Conservation (phyloP, 2,797 vertebrate species). For the Pristis pectinata region DNA sequence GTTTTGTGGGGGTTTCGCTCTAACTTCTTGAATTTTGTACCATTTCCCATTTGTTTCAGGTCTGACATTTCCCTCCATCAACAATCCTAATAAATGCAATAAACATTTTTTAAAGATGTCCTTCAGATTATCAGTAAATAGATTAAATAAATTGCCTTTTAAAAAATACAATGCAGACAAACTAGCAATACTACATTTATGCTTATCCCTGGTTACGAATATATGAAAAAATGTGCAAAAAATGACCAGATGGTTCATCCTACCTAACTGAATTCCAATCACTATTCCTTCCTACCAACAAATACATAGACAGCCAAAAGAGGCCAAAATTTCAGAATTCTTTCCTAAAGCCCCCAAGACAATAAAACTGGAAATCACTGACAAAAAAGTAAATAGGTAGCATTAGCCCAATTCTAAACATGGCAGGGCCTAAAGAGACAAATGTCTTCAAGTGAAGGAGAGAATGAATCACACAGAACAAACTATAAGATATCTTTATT, state of each 20-base stretch:
- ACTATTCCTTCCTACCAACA: too few relatives aligned
- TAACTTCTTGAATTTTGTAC: conserved; percentile 47
- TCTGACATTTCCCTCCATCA: conserved; percentile 53
- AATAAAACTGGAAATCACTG: neutral
- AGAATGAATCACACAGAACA: too few relatives aligned
- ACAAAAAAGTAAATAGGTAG: neutral
- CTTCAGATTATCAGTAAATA: neutral
- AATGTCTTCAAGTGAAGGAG: too few relatives aligned
- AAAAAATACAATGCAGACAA: neutral
- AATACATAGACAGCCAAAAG: neutral
- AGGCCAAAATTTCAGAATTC: neutral
- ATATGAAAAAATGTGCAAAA: neutral
- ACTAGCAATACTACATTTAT: neutral
- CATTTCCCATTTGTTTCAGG: conserved; percentile 46
- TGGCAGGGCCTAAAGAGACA: too few relatives aligned
- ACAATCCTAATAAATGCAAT: conserved; percentile 55
- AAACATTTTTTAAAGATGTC: neutral
- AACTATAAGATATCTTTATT: too few relatives aligned
- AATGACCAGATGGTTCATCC: neutral
- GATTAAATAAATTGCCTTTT: neutral
- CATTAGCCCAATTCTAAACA: too few relatives aligned
- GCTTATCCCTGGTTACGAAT: neutral
- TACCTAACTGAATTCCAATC: neutral
- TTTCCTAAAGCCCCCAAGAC: neutral
- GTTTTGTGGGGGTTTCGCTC: conserved; percentile 44